Evolutionary conservation across 2,797 vertebrate genomes (phyloP).

Genomic region (Pachyuromys duprasi): DNA sequence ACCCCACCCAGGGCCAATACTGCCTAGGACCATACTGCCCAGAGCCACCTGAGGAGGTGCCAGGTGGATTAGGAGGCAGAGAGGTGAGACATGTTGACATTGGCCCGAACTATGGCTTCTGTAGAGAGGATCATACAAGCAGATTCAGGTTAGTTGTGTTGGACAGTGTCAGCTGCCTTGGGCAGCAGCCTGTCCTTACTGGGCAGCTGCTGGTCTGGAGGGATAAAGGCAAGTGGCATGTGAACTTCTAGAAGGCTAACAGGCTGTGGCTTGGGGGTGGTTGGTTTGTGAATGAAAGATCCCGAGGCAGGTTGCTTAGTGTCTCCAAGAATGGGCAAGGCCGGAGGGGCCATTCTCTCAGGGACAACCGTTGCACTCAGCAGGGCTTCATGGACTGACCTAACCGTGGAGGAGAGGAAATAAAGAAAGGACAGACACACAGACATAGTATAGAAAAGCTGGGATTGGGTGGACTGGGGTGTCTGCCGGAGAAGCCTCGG

Average conservation of each 20-base stretch:
- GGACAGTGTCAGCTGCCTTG: not conserved
- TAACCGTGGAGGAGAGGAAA: not conserved
- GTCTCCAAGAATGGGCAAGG: not conserved
- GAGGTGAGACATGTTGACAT: not conserved
- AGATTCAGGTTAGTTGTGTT: not conserved
- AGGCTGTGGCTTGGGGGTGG: not conserved
- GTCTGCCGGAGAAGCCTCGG: not conserved
- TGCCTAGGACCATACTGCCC: rapidly evolving
- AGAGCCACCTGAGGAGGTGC: too few relatives aligned
- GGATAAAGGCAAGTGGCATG: not conserved
- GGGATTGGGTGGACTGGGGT: too few relatives aligned
- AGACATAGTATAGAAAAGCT: not conserved
- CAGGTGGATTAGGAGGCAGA: not conserved
- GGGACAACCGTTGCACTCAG: not conserved
- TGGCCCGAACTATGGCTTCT: not conserved
- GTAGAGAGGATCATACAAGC: not conserved
- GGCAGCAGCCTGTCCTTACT: not conserved
- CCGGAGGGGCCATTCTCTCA: not conserved
- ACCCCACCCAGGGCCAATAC: rapidly evolving
- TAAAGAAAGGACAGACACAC: not conserved
- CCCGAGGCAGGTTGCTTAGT: not conserved
- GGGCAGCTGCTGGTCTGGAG: not conserved
- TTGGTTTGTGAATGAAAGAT: not conserved
- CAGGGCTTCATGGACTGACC: not conserved
- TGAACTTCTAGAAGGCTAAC: rapidly evolving